These are phyloP conservation scores for Eutrigla gurnardus DNA, from an alignment of 2,797 vertebrate species.

Conservation along the genomic window DNA sequence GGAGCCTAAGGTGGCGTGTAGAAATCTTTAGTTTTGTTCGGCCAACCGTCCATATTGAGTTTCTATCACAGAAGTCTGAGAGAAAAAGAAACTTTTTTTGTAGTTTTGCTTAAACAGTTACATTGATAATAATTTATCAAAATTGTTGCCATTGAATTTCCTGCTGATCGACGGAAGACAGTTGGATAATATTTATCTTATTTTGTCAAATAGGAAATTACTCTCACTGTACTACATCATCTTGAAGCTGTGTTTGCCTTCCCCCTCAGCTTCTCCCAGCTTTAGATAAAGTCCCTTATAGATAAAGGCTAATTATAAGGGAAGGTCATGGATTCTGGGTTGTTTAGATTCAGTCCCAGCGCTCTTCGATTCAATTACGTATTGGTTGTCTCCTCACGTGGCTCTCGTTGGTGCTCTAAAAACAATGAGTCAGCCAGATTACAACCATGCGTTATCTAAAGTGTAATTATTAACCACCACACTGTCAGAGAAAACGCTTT, in stretches of 20 bases:
- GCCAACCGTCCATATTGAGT: background rate
- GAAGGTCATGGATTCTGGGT: background rate
- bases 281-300: background rate
- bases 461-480: conserved; percentile 80
- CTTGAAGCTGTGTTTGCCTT: background rate
- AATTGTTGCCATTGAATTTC: background rate
- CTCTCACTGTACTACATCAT: too few relatives aligned
- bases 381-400: conserved; percentile 5
- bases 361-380: background rate
- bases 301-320: background rate
- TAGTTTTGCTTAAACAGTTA: too few relatives aligned
- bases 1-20: background rate
- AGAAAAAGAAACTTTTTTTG: background rate
- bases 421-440: conserved; percentile 38
- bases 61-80: background rate
- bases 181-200: background rate
- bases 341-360: background rate
- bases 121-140: background rate
- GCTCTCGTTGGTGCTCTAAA: conserved; percentile 41
- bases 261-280: background rate
- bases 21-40: background rate
- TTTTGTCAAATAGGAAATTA: background rate
- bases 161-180: background rate
- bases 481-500: conserved; percentile 29
- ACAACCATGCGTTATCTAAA: conserved; percentile 45